Conservation (phyloP, 1,140 invertebrate species). For the Orussus abietinus region DNA sequence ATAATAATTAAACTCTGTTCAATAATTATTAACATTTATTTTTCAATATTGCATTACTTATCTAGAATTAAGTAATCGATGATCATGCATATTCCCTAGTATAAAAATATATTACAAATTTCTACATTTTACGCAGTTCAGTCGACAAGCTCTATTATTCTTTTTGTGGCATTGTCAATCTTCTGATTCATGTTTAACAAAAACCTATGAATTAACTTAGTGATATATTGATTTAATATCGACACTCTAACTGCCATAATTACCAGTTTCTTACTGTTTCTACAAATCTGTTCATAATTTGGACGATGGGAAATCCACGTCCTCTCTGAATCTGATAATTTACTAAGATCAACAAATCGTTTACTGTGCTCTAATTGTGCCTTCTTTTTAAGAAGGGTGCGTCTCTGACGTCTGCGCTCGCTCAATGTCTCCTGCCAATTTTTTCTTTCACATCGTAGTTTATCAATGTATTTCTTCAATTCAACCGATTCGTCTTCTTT, state of each 20-base stretch:
- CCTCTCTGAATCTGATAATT: constrained; percentile 28
- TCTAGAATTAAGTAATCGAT: too few relatives aligned
- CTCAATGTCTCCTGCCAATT: constrained; percentile 28
- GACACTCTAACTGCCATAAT: constrained; percentile 20
- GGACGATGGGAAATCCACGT: constrained; percentile 27
- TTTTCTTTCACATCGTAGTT: constrained; percentile 28
- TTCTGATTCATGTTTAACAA: constrained; percentile 22
- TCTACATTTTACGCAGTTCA: not conserved
- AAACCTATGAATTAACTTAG: constrained; percentile 22
- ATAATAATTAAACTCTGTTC: too few relatives aligned
- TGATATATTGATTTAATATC: constrained; percentile 15
- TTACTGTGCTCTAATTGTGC: constrained; percentile 7
- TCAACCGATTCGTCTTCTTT: constrained; percentile 20
- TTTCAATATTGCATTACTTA: too few relatives aligned
- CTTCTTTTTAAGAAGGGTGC: constrained; percentile 22
- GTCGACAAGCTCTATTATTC: constrained; percentile 20
- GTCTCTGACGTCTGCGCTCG: constrained; percentile 23
- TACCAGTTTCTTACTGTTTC: constrained; percentile 25
- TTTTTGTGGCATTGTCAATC: constrained; percentile 13
- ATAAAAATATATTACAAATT: too few relatives aligned
- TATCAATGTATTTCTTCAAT: constrained; percentile 29
- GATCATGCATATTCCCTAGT: too few relatives aligned
- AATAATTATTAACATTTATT: too few relatives aligned
- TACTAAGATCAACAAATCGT: constrained; percentile 23
- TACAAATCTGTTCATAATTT: constrained; percentile 30